phyloP scores from a whole-genome alignment of 2,888 invertebrate species.

The Acleris cristana region DNA sequence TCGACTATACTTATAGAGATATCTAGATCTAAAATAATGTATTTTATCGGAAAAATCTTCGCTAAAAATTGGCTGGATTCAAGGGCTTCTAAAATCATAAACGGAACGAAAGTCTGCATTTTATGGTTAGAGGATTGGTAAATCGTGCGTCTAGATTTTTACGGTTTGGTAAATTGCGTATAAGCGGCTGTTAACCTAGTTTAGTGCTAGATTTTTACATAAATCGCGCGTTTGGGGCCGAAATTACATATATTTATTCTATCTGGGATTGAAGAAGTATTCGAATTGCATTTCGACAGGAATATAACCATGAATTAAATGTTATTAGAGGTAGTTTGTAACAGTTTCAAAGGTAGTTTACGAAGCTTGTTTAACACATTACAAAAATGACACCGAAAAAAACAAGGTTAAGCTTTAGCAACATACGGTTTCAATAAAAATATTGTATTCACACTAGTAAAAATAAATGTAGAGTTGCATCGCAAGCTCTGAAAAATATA shows the following conservation, averaged over 20 bases:
- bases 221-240: background rate
- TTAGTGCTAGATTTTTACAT: background rate
- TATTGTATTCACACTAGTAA: no score
- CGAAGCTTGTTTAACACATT: no score
- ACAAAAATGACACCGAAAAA: no score
- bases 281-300: background rate
- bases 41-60: background rate
- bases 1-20: no score
- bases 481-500: no score
- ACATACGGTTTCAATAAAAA: no score
- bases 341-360: no score
- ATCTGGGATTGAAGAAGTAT: background rate
- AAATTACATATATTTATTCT: background rate
- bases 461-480: no score
- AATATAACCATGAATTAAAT: no score
- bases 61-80: background rate
- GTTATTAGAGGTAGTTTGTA: no score
- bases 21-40: background rate
- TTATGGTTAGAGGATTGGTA: constrained; percentile 1
- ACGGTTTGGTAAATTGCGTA: background rate
- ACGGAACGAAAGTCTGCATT: background rate
- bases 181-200: background rate
- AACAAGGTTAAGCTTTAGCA: no score
- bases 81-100: background rate
- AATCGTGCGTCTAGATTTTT: constrained; percentile 2